A percentile compares a stretch with the other conserved stretches of the same genome.
These are phyloP conservation scores for Heterodera schachtii DNA, from an alignment of 1,140 invertebrate genomes.

Conservation along the genomic window DNA sequence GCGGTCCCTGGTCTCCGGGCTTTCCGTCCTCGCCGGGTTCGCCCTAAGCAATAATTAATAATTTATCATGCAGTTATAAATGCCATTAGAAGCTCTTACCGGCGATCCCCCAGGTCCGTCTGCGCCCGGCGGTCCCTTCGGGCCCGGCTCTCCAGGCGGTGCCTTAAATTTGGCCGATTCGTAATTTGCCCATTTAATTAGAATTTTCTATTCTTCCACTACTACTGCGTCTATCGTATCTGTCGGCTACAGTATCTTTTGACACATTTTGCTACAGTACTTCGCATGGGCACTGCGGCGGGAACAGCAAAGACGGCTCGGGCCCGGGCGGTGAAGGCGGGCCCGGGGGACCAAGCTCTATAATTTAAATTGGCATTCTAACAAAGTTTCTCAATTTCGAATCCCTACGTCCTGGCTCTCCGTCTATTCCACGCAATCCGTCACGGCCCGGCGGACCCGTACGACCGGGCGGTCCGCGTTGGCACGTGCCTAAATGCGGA, in stretches of 20 bases:
- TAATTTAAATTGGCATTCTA: background rate
- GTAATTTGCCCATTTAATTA: background rate
- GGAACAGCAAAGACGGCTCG: constrained; percentile 46
- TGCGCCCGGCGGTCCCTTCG: constrained; percentile 38
- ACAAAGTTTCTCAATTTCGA: background rate
- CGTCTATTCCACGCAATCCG: constrained; percentile 52
- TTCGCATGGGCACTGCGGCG: constrained; percentile 56
- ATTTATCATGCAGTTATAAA: background rate
- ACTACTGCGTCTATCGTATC: too few relatives aligned
- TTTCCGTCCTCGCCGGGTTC: constrained; percentile 49
- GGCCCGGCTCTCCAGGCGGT: constrained; percentile 33
- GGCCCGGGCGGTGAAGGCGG: constrained; percentile 51
- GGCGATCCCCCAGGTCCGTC: constrained; percentile 49
- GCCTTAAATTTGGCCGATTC: background rate
- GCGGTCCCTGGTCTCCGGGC: constrained; percentile 51
- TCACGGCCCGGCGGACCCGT: constrained; percentile 50
- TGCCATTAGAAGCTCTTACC: constrained; percentile 18
- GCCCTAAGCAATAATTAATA: constrained; percentile 25
- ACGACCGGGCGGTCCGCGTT: constrained; percentile 52
- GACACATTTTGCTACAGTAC: constrained; percentile 4
- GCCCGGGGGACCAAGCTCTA: constrained; percentile 46
- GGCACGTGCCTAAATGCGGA: constrained; percentile 39
- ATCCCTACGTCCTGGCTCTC: constrained; percentile 41
- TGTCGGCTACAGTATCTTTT: too few relatives aligned
- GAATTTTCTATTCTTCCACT: background rate